Evolutionary conservation across 2,797 vertebrate genomes (phyloP), one percentile per base, ranked within the genome.

Genomic region (Pangasius mekongensis): DNA sequence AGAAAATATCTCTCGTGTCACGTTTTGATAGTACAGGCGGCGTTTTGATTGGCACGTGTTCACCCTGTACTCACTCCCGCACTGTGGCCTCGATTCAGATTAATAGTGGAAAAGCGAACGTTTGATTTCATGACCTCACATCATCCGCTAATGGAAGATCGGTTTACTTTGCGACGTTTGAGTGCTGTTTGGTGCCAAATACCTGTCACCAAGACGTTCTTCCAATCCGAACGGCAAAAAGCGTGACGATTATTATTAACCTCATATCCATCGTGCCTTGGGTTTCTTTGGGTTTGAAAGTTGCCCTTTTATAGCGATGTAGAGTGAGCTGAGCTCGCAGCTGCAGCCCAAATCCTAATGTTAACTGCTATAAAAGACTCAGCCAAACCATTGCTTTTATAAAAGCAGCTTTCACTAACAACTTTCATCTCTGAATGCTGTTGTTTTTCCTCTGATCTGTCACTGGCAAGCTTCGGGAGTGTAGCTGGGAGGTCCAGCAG

Each of bases 381-480:
- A 5, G 84, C 85, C 69, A 86, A 89, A 80, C 71, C 69, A 73
- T 84, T 87, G 81, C 82, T 87, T 56, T 86, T 87, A 78, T 49
- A 87, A 83, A 78, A 71, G 71, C 71, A 47, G 60, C 52, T 69
- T 86, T 78, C 71, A n/a, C 49, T 69, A 84, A 77, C 85, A 84
- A 87, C 71, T 86, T 86, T 86, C 74, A 86, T 80, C 83, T 88
- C n/a, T 71, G 84, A 74, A 87, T 49, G 20, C 60, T 89, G 85
- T 87, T 73, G 43, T 78, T 86, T 67, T 80, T 52, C 36, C 56
- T 62, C 85, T 67, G 85, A 84, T 76, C 77, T 56, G 87, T 76
- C 84, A 89, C 83, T 76, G 89, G 89, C 91, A 90, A 93, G 88
- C 69, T 67, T 74, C 66, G 14, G 58, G 58, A 71, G 52, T 49